phyloP scores from a whole-genome alignment of 1,140 invertebrate genomes.

The Tetramorium parvispinum region DNA sequence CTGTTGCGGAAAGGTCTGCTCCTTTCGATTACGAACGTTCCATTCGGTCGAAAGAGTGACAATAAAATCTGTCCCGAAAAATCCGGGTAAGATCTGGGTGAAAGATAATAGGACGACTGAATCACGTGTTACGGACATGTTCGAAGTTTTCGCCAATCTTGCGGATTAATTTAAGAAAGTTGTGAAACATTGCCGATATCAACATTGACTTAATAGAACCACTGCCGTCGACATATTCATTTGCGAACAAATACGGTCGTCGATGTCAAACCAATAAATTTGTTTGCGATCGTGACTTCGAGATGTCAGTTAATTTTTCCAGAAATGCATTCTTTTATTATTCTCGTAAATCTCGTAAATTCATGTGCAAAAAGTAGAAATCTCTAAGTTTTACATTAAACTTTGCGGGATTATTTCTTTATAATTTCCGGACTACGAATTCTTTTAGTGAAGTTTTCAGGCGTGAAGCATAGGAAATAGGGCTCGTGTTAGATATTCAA shows the following conservation, averaged over 20 bases:
- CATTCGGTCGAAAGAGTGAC: neutral
- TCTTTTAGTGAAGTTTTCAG: neutral
- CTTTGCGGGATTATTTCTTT: neutral
- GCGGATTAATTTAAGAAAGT: slow-evolving; percentile 55
- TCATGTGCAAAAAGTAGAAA: neutral
- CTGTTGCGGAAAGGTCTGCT: neutral
- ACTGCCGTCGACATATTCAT: slow-evolving; percentile 47
- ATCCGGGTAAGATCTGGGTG: neutral
- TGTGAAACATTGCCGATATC: slow-evolving; percentile 17
- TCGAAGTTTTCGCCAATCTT: slow-evolving; percentile 47
- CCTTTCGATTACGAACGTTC: slow-evolving; percentile 11
- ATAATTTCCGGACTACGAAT: neutral
- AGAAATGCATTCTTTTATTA: slow-evolving; percentile 8
- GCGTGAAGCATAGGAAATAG: too few relatives aligned
- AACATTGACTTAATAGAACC: slow-evolving; percentile 31
- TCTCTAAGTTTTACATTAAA: neutral
- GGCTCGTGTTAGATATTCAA: neutral
- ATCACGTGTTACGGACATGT: slow-evolving; percentile 47
- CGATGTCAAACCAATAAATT: slow-evolving; percentile 32
- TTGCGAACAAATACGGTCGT: neutral
- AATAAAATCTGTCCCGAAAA: slow-evolving; percentile 44
- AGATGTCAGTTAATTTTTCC: slow-evolving; percentile 24
- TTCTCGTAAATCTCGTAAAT: neutral
- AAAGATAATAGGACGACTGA: neutral
- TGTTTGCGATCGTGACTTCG: neutral